Base-by-base conservation (phyloP, 2,113 vertebrate species). In the Artemisiospiza belli region DNA sequence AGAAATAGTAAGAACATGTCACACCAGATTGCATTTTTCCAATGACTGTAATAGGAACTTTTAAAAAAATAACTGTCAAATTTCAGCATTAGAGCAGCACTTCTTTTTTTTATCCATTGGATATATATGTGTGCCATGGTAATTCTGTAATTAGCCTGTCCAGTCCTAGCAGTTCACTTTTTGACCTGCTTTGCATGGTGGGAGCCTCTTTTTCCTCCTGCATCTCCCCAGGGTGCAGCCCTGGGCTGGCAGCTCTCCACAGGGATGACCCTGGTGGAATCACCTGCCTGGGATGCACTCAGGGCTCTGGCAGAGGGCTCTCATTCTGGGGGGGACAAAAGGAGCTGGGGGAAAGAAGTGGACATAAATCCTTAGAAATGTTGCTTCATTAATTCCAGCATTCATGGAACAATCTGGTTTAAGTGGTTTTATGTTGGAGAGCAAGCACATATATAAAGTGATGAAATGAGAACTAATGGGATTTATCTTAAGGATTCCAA, bases 111-210 rank as follows among this genome's bases (percentile, higher is more conserved):
- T 15, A n/a, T 39, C 4, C 49, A 41, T 74, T 57, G 28, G 28
- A 28, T 24, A 28, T 22, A 31, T 35, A 4, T 2, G 1, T 83
- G 27, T 75, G 14, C 13, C 0, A 0, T 54, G 27, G 12, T 54
- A 25, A 16, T 18, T 89, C 27, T 59, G 7, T 31, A 83, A 46
- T 75, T 58, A 57, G 44, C 33, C 31, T 21, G 31, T 24, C 31
- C 28, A 28, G 33, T 72, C 10, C 0, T 14, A 69, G 18, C 31
- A 37, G 28, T 54, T 39, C 5, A 3, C 11, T 31, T 70, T 90
- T 43, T 61, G 49, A 52, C 31, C 52, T 79, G 35, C 33, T 61
- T 15, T 23, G n/a, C 19, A 10, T 15, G 12, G 31, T 49, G 31
- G 68, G 54, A 35, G 30, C 3, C 5, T 49, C 17, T 68, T 72